These are phyloP conservation scores for Gymnosoma rotundatum DNA, from an alignment of 2,888 invertebrate species.

Conservation along the genomic window DNA sequence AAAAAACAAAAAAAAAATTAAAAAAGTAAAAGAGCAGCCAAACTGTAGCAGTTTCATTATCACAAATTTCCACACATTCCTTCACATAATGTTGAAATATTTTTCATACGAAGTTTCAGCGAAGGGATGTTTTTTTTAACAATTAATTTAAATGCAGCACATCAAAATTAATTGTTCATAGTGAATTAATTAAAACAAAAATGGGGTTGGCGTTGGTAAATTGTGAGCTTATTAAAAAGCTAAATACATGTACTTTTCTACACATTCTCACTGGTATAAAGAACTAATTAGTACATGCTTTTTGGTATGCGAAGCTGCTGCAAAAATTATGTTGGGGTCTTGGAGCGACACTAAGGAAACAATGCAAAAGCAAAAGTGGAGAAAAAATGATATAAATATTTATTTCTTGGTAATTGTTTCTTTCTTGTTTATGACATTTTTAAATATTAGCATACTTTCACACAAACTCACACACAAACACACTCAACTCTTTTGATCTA, in stretches of 20 bases:
- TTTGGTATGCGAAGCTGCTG: not conserved
- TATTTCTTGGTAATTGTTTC: constrained; percentile 16
- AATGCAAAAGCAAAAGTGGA: not conserved
- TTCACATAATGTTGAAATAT: not conserved
- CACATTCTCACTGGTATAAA: no score
- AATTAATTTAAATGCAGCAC: constrained; percentile 78
- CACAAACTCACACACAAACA: no score
- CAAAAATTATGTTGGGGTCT: constrained; percentile 15
- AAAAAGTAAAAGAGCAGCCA: not conserved
- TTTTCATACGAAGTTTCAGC: not conserved
- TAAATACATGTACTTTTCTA: not conserved
- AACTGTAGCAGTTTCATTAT: not conserved
- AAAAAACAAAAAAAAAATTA: not conserved
- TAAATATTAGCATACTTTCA: no score
- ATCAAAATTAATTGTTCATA: constrained; percentile 76
- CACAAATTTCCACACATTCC: not conserved
- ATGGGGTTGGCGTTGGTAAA: not conserved
- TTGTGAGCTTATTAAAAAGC: not conserved
- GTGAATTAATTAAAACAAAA: constrained; percentile 75
- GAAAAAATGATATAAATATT: constrained; percentile 10
- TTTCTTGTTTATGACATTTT: constrained; percentile 25
- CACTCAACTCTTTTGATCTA: no score
- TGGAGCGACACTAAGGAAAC: not conserved
- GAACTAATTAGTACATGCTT: not conserved
- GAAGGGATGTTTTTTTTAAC: constrained; percentile 56